phyloP scores from a whole-genome alignment of 2,888 invertebrate species.

The Cactoblastis cactorum region DNA sequence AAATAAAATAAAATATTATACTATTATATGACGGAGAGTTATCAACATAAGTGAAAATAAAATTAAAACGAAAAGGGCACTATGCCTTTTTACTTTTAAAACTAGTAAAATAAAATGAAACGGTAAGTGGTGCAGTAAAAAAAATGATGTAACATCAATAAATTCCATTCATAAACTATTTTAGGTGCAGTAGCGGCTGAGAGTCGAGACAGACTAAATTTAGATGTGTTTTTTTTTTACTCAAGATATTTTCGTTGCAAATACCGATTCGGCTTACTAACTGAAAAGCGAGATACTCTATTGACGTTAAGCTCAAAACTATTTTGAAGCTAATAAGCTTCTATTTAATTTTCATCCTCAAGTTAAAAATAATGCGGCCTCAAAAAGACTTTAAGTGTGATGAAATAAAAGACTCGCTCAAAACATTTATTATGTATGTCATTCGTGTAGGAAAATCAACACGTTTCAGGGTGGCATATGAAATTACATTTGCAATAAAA shows the following conservation, averaged over 20 bases:
- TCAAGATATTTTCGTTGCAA: constrained; percentile 59
- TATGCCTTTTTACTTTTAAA: background rate
- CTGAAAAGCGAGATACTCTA: background rate
- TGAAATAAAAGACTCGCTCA: background rate
- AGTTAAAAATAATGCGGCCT: background rate
- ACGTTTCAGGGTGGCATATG: background rate
- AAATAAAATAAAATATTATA: no score
- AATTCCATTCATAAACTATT: constrained; percentile 51
- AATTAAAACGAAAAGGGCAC: no score
- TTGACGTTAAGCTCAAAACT: no score
- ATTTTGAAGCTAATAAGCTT: no score
- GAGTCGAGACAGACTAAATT: constrained; percentile 50
- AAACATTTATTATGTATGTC: background rate
- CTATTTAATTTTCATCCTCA: no score
- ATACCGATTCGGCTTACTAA: constrained; percentile 37
- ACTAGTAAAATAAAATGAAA: background rate
- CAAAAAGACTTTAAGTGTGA: background rate
- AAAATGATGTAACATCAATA: constrained; percentile 36
- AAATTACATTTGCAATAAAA: background rate
- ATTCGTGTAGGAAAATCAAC: background rate
- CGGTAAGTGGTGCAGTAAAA: constrained; percentile 3
- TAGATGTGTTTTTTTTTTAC: constrained; percentile 54
- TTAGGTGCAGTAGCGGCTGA: constrained; percentile 38
- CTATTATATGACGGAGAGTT: no score
- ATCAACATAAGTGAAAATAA: no score